Base-by-base conservation (phyloP, 2,888 invertebrate genomes). In the Glyphotaelius pellucidus region DNA sequence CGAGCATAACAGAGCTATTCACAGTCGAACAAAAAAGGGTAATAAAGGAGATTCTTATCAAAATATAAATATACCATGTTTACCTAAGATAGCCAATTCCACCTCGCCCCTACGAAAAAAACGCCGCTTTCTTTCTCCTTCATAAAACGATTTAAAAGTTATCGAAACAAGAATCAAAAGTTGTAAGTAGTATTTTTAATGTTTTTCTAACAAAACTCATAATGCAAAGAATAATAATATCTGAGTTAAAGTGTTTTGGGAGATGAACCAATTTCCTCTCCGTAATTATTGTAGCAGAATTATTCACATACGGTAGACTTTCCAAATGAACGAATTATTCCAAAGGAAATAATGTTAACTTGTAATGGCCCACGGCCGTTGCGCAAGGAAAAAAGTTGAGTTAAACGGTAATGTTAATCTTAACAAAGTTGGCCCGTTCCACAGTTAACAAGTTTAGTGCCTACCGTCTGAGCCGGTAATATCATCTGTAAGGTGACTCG, bases 251-350 rank as follows among this genome's bases (percentile, higher is more conserved):
- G 47, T 38, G 90, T 88, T 90, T 90, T 89, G 83, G 87, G 89
- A 90, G 90, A 88, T 90, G 89, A 93, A 92, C 91, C 92, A 93
- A 93, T 93, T 93, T 93, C 90, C 92, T 91, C 35, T 42, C 89
- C 91, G 93, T 93, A 93, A 93, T 92, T 92, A 92, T 93, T 88
- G 87, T 85, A 52, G 89, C 67, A 67, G 67, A 67, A 67, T 67
- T 67, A 89, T 89, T 85, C 47, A 91, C 91, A 84, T 88, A 91
- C 88, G 47, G 89, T 19, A 47, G 89, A 89, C 89, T 83, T 79
- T 79, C 11, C n/a, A 32, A 89, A 89, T 32, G 79, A 67, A 67
- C 67, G 19, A 67, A 91, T 88, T 88, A 88, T 91, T 91, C 87
- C 88, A 32, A 85, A 32, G 35, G 85, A 86, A 90, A 86, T 35